Base-by-base conservation (phyloP, 2,113 vertebrate species). In the Aegotheles bennettii region DNA sequence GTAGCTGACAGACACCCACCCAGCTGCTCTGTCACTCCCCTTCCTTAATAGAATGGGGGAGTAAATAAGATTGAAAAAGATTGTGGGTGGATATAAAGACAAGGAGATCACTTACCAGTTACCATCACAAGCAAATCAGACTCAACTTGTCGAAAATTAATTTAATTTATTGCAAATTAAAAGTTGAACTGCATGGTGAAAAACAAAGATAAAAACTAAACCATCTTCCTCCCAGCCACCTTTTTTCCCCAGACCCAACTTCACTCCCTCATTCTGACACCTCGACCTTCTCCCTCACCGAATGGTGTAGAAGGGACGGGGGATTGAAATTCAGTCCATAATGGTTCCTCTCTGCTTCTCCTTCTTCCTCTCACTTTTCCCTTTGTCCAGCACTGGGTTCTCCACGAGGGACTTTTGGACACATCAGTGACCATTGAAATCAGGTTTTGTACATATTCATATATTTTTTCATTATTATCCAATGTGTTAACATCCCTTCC, bases 1-100 rank as follows among this genome's bases (percentile, higher is more conserved):
- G 19, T 61, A 82, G 9, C 36, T 85, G 54, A 7, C 54, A 78
- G 33, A 69, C 13, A 60, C 11, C 3, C 24, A 54, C 4, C 5
- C 45, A 74, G 38, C 12, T 64, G 53, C 16, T 42, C 13, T 84
- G 53, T 75, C 20, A 48, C 31, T 59, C 21, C 19, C 13, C 31
- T 36, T 93, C 45, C 35, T 74, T 47, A 64, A 36, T 4, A 36
- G 6, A 9, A 60, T 33, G 40, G 43, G 8, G 12, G 8, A 81
- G 11, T 42, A 88, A 88, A 69, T 25, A 78, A 56, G 50, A 28
- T 47, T 9, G 24, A 35, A 77, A 85, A 40, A 50, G 13, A 11
- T 53, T 0, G 0, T 33, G 17, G 9, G 16, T 53, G n/a, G 26
- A 84, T n/a, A 48, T 38, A 80, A 80, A 70, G n/a, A 71, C 36